Base-by-base conservation (phyloP, 2,888 invertebrate genomes). In the Caenorhabditis doughertyi region DNA sequence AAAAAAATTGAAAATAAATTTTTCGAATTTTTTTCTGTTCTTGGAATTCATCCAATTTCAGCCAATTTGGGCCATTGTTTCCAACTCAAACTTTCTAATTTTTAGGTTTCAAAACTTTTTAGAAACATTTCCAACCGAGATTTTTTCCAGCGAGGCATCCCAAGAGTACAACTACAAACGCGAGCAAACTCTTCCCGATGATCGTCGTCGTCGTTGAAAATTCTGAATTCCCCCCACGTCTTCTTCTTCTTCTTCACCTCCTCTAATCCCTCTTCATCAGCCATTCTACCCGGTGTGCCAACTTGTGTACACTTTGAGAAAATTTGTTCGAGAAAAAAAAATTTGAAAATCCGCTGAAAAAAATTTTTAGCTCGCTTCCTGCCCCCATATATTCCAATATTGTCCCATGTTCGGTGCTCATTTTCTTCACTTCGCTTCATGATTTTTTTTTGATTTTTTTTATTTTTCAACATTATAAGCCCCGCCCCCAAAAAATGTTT, bases 131-230 rank as follows among this genome's bases (percentile, higher is more conserved):
- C 32, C 9, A 32, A 7, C 16, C 39, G 16, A 39, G 9, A 3
- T 39, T 39, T 16, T 29, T 89, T 89, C 44, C 83, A 90, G 90
- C 58, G 90, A 90, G 76, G 81, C 89, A 13, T 82, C 88, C 32
- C 90, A 90, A 64, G 90, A 90, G 62, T 89, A 89, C 86, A 88
- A 81, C 76, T 90, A 85, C 88, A 90, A 89, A 76, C 85, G 90
- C 8, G 90, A 90, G 79, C 87, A 87, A 49, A 84, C 85, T 29
- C 65, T 83, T 32, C 51, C 51, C 62, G 86, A 86, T 44, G 82
- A 80, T 65, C 35, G 86, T 25, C 80, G 86, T 51, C 73, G 81
- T 44, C 83, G 83, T 65, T 79, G 74, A 58, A n/a, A 23, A n/a
- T n/a, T n/a, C n/a, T 21, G 4, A 11, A 42, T 11, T 8, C 29